These are phyloP conservation scores for Sebastes vulpes DNA, from an alignment of 2,797 vertebrate species.

Conservation along the genomic window DNA sequence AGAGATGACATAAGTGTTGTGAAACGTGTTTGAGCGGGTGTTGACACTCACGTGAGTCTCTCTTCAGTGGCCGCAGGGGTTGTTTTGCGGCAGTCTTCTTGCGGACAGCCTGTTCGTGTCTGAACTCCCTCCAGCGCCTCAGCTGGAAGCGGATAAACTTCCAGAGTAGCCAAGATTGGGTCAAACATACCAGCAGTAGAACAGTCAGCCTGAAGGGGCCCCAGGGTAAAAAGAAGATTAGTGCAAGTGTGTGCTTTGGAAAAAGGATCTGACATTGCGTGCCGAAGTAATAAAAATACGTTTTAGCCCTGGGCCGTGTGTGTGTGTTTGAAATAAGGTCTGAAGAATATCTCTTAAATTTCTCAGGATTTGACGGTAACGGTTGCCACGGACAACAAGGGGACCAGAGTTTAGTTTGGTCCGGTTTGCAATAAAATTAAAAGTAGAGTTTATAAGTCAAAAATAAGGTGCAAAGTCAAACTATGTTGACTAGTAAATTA, in stretches of 20 bases:
- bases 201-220: conserved; percentile 88
- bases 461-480: not conserved
- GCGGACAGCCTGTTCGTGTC: conserved; percentile 90
- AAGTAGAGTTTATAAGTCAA: not conserved
- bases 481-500: not conserved
- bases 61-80: conserved; percentile 87
- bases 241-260: not conserved
- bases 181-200: conserved; percentile 92
- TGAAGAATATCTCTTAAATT: not conserved
- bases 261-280: not conserved
- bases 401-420: not conserved
- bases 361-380: not conserved
- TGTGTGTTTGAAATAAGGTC: not conserved
- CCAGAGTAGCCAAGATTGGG: conserved; percentile 98
- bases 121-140: conserved; percentile 94
- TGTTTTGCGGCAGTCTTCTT: conserved; percentile 87
- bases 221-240: conserved; percentile 18
- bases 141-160: conserved; percentile 98
- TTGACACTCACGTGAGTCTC: conserved; percentile 89
- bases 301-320: not conserved
- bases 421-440: not conserved
- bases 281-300: not conserved
- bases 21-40: not conserved
- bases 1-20: not conserved
- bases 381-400: not conserved